Evolutionary conservation across 2,888 invertebrate species (phyloP), one percentile per base, ranked within the genome.

Genomic region (Panopea generosa): DNA sequence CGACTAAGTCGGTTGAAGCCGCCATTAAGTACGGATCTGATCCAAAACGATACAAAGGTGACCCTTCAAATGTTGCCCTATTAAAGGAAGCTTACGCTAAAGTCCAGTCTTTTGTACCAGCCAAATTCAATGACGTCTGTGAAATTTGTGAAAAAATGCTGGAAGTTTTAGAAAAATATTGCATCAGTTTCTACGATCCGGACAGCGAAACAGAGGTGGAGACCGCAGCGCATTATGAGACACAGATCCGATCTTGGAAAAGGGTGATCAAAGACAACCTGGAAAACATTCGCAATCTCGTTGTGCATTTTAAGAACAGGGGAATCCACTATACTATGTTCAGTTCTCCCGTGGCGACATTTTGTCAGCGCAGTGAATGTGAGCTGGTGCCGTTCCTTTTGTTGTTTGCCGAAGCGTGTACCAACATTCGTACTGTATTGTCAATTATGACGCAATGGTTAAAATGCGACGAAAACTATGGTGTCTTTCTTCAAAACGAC

Each of bases 161-260:
- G 14, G 74, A 83, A 27, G 75, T 85, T 4, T 53, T 88, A 29
- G 85, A 84, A 53, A 90, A 87, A 69, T 91, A 90, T 65, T 90
- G 89, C 69, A 83, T 90, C 11, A 90, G 89, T 75, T 91, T 91
- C 56, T 89, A 90, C 73, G 84, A 87, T 33, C 76, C 83, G 0
- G 86, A 87, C 7, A 75, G 74, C 0, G 87, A 87, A 22, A 75
- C 83, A 4, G 85, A 87, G 49, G 78, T 88, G 26, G 89, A 89
- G 61, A 90, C 91, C 2, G 86, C 89, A 4, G 67, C 83, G 6
- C 86, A 90, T 53, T 91, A 89, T 70, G 87, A 90, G 73, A 81
- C 84, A 26, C 86, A 89, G 59, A 84, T 88, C 45, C 63, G 76
- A 14, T 72, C 76, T 1, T 89, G 86, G 86, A 75, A 68, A 26